A percentile compares a stretch with the other conserved stretches of the same genome.
Conservation (phyloP, 2,113 vertebrate species). For the Narcine bancroftii region DNA sequence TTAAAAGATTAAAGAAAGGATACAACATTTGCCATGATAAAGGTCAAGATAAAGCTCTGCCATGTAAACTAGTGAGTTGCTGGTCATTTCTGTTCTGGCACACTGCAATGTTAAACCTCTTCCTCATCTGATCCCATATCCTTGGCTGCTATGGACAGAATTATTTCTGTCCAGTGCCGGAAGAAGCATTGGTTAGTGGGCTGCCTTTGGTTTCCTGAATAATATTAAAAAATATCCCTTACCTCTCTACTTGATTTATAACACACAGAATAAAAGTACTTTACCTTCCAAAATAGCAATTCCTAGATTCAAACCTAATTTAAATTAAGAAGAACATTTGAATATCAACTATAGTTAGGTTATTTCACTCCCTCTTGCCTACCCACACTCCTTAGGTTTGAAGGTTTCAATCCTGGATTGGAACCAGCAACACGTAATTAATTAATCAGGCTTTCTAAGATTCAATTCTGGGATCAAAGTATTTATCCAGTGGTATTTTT, state of each 20-base stretch:
- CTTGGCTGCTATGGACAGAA: not conserved
- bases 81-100: not conserved
- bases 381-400: not conserved
- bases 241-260: not conserved
- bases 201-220: not conserved
- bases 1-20: not conserved
- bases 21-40: not conserved
- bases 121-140: not conserved
- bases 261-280: not conserved
- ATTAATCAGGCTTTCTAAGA: not conserved
- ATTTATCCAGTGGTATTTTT: not conserved
- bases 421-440: not conserved
- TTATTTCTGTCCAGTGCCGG: not conserved
- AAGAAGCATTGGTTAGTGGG: not conserved
- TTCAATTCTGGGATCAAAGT: not conserved
- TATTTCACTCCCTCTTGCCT: not conserved
- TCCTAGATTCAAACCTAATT: not conserved
- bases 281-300: not conserved
- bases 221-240: not conserved
- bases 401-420: not conserved
- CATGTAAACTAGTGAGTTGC: not conserved
- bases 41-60: not conserved
- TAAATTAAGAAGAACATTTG: not conserved
- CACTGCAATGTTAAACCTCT: not conserved
- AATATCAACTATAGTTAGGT: not conserved